These are phyloP conservation scores for Gnathonemus echidnorhynchus DNA, from an alignment of 2,113 vertebrate species.

Conservation along the genomic window DNA sequence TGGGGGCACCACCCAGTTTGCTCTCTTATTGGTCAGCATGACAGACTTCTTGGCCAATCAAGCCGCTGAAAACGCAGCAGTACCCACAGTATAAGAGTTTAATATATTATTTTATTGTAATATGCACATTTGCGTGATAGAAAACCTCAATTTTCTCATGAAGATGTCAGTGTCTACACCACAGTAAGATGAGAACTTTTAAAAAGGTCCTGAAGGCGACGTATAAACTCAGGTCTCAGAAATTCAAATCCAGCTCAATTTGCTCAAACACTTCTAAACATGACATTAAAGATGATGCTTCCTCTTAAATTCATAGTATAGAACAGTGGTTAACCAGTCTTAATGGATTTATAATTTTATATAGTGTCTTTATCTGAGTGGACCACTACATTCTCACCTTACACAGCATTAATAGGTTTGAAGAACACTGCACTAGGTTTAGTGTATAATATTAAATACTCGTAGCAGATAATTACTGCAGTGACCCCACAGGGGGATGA, in stretches of 20 bases:
- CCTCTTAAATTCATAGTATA: neutral
- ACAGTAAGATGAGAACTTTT: neutral
- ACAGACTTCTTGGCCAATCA: neutral
- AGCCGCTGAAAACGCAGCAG: conserved; percentile 22
- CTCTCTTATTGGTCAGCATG: neutral
- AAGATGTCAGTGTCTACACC: neutral
- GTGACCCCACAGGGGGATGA: neutral
- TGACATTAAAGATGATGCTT: neutral
- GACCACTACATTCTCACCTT: neutral
- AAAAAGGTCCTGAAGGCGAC: neutral
- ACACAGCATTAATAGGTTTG: neutral
- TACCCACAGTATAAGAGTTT: neutral
- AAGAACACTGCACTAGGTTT: neutral
- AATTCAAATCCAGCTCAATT: neutral
- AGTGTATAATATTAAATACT: neutral
- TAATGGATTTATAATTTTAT: neutral
- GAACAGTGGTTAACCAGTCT: neutral
- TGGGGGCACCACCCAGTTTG: neutral
- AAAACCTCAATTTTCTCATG: neutral
- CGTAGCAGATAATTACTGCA: neutral
- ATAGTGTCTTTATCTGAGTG: neutral
- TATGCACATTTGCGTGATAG: neutral
- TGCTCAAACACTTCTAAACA: neutral
- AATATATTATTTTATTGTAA: neutral
- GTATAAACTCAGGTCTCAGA: neutral